phyloP scores from a whole-genome alignment of 2,888 invertebrate genomes.

The Uloborus plumipes region DNA sequence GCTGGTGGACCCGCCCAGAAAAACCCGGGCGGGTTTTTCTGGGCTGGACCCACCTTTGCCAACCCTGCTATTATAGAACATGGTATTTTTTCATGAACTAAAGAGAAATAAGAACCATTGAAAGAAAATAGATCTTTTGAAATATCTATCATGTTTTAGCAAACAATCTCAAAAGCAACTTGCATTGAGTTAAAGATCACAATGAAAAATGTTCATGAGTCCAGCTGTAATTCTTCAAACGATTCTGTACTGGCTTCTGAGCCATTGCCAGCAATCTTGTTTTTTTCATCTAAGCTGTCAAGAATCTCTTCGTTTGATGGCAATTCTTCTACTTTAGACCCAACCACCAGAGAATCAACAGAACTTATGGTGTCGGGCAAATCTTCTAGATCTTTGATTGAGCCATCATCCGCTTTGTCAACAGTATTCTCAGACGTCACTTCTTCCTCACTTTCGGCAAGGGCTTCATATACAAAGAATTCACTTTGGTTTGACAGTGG shows the following conservation, averaged over 20 bases:
- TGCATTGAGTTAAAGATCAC: conserved; percentile 6
- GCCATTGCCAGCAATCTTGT: conserved; percentile 39
- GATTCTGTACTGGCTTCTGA: conserved; percentile 67
- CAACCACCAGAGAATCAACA: conserved; percentile 39
- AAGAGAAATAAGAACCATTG: not conserved
- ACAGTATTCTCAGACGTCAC: conserved; percentile 56
- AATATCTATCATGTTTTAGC: too few species aligned
- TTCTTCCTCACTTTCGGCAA: conserved; percentile 64
- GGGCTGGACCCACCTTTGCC: too few species aligned
- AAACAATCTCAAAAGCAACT: not conserved
- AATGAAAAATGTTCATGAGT: conserved; percentile 57
- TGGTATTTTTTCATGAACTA: not conserved
- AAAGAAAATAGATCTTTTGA: too few species aligned
- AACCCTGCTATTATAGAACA: too few species aligned
- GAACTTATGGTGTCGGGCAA: conserved; percentile 48
- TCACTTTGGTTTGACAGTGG: conserved; percentile 73
- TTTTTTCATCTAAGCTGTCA: conserved; percentile 54
- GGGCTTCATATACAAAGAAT: conserved; percentile 73
- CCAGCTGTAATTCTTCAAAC: conserved; percentile 66
- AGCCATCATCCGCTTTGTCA: conserved; percentile 49
- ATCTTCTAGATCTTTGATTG: conserved; percentile 51
- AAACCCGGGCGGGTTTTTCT: too few species aligned
- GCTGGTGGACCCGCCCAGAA: too few species aligned
- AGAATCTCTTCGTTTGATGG: conserved; percentile 42
- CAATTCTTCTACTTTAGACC: conserved; percentile 46